Base-by-base conservation (phyloP, 1,140 invertebrate genomes). In the Procambarus clarkii region DNA sequence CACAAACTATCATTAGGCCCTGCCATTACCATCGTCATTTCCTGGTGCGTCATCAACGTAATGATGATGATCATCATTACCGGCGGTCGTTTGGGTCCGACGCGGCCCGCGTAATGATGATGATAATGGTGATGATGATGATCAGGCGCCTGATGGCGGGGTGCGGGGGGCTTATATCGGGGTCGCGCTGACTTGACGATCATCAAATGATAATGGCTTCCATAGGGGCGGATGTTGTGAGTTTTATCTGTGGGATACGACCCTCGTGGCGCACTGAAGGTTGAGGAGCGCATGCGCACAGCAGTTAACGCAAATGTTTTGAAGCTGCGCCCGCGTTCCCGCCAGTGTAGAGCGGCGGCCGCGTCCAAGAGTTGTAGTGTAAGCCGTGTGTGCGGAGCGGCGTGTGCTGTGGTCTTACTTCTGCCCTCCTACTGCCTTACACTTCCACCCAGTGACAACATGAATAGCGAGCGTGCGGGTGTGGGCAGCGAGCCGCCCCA, bases 51-150 rank as follows among this genome's bases (percentile, higher is more conserved):
- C 92, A 93, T 93, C 92, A 92, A 87, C 77, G 85, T 93, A 93
- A 92, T 93, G 92, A 93, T 93, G 85, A 93, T 93, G 50, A 93
- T 92, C 88, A 93, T 93, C 92, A 93, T 93, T 93, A 93, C 90
- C 86, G 77, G 76, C 60, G 88, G 79, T 88, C 91, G 88, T 92
- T 92, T 92, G 90, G 78, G 86, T 89, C 91, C 78, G 80, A 50
- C 77, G 91, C 81, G 88, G 88, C 86, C 91, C 60, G 85, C 45
- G 91, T 86, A 92, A 91, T 93, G 90, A 92, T 92, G 84, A 92
- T 93, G 86, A 92, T 93, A 90, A 93, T 92, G 91, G 84, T 93
- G 91, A 93, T 93, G 91, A 93, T 93, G 91, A 93, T 93, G 86
- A 93, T 93, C 79, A 88, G 87, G 88, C 76, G 78, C 58, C 74